Conservation (phyloP, 1,140 invertebrate genomes). For the Cyclargus thomasi region DNA sequence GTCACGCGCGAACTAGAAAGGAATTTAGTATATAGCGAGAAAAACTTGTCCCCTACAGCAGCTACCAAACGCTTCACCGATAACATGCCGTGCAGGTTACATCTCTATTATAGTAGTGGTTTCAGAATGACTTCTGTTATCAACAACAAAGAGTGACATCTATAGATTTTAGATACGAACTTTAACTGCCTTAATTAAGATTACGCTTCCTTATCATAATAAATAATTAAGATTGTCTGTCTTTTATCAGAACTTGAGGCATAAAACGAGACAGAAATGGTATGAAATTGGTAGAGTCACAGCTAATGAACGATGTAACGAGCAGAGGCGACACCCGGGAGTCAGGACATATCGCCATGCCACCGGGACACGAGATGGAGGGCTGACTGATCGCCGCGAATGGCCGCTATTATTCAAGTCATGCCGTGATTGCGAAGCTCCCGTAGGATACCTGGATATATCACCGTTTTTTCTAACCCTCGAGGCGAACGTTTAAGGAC, state of each 20-base stretch:
- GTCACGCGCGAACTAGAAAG: conserved; percentile 36
- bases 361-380: neutral
- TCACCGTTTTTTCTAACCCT: conserved; percentile 20
- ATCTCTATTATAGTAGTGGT: no score
- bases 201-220: no score
- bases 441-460: conserved; percentile 25
- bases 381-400: conserved; percentile 19
- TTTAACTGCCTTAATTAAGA: no score
- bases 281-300: neutral
- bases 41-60: conserved; percentile 34
- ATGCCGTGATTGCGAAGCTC: conserved; percentile 21
- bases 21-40: conserved; percentile 39
- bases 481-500: conserved; percentile 7
- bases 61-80: neutral
- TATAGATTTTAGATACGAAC: no score
- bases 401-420: conserved; percentile 21
- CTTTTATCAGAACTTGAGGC: no score
- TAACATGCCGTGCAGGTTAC: neutral
- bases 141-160: no score
- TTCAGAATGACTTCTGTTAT: no score
- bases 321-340: no score
- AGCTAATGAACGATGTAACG: neutral
- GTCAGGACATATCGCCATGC: neutral
- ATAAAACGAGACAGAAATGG: no score
- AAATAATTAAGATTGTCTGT: no score